A percentile compares a stretch with the other conserved stretches of the same genome.
Conservation (phyloP, 2,113 vertebrate species). For the Merops nubicus region DNA sequence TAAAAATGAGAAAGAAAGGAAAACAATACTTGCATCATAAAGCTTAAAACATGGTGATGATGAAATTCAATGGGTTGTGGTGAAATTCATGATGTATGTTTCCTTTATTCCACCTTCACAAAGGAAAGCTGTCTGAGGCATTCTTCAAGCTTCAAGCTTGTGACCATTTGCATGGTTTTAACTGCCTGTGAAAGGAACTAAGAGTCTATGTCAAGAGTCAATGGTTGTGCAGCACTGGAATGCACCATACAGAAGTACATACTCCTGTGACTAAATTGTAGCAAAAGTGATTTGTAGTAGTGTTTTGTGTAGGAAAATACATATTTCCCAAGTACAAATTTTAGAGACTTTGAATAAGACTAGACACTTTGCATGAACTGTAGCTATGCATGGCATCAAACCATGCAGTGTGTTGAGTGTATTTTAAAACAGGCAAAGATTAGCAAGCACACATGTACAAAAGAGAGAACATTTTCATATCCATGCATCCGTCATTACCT, state of each 20-base stretch:
- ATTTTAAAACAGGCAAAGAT: background rate
- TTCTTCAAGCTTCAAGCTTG: background rate
- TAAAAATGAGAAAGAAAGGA: background rate
- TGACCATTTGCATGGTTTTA: rapidly evolving
- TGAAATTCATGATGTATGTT: background rate
- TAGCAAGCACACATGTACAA: background rate
- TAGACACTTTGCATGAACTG: background rate
- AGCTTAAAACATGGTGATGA: background rate
- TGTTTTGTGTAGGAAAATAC: background rate
- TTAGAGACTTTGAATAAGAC: background rate
- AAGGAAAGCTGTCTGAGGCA: background rate
- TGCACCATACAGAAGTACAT: background rate
- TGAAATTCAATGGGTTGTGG: background rate
- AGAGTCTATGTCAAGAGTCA: background rate
- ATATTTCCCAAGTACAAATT: background rate
- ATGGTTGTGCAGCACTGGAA: rapidly evolving
- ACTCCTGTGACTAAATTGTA: background rate
- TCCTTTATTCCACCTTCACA: background rate
- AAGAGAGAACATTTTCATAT: background rate
- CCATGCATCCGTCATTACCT: background rate
- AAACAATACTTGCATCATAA: background rate
- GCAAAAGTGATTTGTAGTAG: background rate
- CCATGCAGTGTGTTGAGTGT: background rate
- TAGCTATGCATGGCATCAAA: background rate
- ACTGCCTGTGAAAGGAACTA: background rate